phyloP scores from a whole-genome alignment of 1,140 invertebrate genomes.

The Brachionus rubens region DNA sequence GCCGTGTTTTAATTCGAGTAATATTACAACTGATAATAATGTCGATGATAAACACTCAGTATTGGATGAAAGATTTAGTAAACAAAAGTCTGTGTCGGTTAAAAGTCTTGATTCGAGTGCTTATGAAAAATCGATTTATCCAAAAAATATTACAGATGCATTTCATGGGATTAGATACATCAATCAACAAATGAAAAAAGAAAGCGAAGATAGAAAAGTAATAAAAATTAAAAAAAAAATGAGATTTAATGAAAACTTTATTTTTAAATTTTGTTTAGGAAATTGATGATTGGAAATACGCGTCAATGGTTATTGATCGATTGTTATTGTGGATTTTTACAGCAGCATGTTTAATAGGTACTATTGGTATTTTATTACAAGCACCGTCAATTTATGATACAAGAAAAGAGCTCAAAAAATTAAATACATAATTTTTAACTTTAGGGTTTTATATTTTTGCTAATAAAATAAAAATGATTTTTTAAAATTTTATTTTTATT shows the following conservation, averaged over 20 bases:
- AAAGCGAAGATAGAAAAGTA: constrained; percentile 41
- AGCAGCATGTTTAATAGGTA: constrained; percentile 79
- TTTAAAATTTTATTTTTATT: no score
- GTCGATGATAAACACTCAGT: neutral
- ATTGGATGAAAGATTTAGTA: constrained; percentile 55
- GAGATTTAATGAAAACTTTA: neutral
- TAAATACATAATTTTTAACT: no score
- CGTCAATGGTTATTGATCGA: constrained; percentile 96
- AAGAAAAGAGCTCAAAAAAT: constrained; percentile 28
- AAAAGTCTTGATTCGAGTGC: neutral
- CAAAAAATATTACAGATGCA: constrained; percentile 29
- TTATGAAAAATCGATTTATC: constrained; percentile 23
- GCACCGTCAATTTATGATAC: constrained; percentile 66
- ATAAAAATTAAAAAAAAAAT: neutral
- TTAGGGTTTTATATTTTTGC: no score
- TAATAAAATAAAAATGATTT: no score
- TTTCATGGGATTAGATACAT: constrained; percentile 38
- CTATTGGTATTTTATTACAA: constrained; percentile 77
- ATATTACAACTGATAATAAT: neutral
- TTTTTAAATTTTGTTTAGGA: constrained; percentile 50
- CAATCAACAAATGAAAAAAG: constrained; percentile 43
- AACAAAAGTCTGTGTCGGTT: constrained; percentile 16
- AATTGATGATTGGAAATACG: constrained; percentile 88
- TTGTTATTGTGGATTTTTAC: constrained; percentile 96
- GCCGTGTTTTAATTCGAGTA: constrained; percentile 39